Percentiles rank a stretch among this genome's conserved stretches.
Evolutionary conservation across 2,888 invertebrate genomes (phyloP).

Genomic region (Carterocephalus palaemon): DNA sequence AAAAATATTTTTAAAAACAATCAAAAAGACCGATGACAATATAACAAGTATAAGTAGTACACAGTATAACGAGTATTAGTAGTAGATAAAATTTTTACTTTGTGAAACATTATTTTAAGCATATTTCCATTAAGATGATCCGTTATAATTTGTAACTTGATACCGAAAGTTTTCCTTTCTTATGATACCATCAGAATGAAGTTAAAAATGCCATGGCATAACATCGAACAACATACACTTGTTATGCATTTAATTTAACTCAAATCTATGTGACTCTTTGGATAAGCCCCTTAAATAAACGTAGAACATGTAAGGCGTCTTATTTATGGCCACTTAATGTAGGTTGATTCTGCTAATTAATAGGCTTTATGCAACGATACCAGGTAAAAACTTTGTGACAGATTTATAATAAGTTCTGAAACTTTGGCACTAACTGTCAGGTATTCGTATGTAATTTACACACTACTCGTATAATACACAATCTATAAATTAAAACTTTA

Average conservation of each 20-base stretch:
- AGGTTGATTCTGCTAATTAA: no score
- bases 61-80: no score
- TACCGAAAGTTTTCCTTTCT: not conserved
- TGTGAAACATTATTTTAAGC: not conserved
- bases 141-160: conserved; percentile 5
- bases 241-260: conserved; percentile 18
- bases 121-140: conserved; percentile 2
- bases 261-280: conserved; percentile 2
- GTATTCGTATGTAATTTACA: no score
- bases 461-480: no score
- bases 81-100: not conserved
- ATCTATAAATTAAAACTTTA: not conserved
- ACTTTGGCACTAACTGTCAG: no score
- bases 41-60: no score
- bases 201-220: not conserved
- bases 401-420: no score
- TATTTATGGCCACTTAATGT: no score
- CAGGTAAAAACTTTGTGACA: no score
- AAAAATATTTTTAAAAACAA: no score
- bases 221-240: conserved; percentile 4
- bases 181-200: not conserved
- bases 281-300: conserved; percentile 7
- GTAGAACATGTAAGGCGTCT: not conserved
- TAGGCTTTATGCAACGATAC: no score
- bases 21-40: no score